Evolutionary conservation across 2,888 invertebrate genomes (phyloP), one percentile per base, ranked within the genome.

Genomic region (Gymnocheta viridis): DNA sequence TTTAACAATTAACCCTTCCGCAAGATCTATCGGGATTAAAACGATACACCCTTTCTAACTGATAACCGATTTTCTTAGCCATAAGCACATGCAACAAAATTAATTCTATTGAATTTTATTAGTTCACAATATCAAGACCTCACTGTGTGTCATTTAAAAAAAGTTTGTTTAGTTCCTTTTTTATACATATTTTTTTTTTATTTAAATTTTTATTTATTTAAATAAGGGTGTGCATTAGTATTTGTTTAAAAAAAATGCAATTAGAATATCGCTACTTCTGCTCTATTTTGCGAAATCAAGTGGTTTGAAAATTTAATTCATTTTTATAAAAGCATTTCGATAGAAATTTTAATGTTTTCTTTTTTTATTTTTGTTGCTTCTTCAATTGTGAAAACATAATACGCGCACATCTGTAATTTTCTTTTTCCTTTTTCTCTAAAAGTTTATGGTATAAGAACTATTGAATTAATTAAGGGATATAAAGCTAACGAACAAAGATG

Each of bases 221-320:
- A 44, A n/a, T n/a, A 17, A 44, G 41, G 14, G 41, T 41, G 41
- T 14, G n/a, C 9, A 4, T 44, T 44, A 17, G 17, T 17, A 17
- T 41, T 9, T 62, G 38, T 14, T 62, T n/a, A n/a, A n/a, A n/a
- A 56, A 17, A 7, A 5, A 35, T 60, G 9, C 22, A 41, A 60
- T 41, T 10, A 44, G n/a, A n/a, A 62, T 27, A 44, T 62, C 27
- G 4, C 27, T 10, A 9, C 17, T 24, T 24, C 62, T 44, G 10
- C 5, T 3, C 24, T n/a, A 17, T 41, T 44, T 17, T n/a, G 7
- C n/a, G 41, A 7, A 24, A 47, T 5, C 4, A 44, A 58, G 56
- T 54, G 44, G 17, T 44, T 47, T n/a, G 12, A 47, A 56, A 24
- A 24, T 76, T 47, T 66, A 76, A 76, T 76, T 76, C 44, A 19